Evolutionary conservation across 2,888 invertebrate species (phyloP).

Genomic region (Orthosia incerta): DNA sequence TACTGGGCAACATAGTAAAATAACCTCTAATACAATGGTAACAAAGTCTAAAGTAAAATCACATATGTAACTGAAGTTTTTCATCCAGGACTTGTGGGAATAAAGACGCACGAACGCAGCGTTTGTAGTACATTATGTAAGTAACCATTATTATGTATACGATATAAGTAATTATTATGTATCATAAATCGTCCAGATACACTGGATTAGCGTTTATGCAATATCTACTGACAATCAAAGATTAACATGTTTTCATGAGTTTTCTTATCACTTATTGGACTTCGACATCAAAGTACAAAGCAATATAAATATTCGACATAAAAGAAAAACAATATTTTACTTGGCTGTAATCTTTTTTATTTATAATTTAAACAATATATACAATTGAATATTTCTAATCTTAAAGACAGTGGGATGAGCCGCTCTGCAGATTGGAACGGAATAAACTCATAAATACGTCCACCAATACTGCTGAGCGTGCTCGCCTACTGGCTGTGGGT

Average conservation of each 20-base stretch:
- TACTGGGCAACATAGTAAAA: background rate
- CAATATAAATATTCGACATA: background rate
- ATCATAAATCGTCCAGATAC: background rate
- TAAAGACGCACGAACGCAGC: background rate
- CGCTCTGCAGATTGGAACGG: too few relatives aligned
- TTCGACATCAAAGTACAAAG: background rate
- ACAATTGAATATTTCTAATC: too few relatives aligned
- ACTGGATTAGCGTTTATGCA: background rate
- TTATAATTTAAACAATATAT: too few relatives aligned
- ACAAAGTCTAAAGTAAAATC: slow-evolving; percentile 14
- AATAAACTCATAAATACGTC: too few relatives aligned
- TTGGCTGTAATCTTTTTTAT: too few relatives aligned
- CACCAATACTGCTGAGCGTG: too few relatives aligned
- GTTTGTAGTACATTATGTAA: background rate
- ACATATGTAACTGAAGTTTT: slow-evolving; percentile 6
- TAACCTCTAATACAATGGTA: background rate
- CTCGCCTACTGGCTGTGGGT: too few relatives aligned
- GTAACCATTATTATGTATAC: background rate
- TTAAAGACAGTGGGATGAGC: too few relatives aligned
- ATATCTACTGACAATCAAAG: slow-evolving; percentile 5
- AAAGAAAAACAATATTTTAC: background rate
- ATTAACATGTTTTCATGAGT: background rate
- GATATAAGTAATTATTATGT: background rate
- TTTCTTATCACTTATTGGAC: slow-evolving; percentile 11
- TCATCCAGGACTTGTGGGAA: background rate